These are phyloP conservation scores for Ceratina australensis DNA, from an alignment of 1,140 invertebrate species.

Conservation along the genomic window DNA sequence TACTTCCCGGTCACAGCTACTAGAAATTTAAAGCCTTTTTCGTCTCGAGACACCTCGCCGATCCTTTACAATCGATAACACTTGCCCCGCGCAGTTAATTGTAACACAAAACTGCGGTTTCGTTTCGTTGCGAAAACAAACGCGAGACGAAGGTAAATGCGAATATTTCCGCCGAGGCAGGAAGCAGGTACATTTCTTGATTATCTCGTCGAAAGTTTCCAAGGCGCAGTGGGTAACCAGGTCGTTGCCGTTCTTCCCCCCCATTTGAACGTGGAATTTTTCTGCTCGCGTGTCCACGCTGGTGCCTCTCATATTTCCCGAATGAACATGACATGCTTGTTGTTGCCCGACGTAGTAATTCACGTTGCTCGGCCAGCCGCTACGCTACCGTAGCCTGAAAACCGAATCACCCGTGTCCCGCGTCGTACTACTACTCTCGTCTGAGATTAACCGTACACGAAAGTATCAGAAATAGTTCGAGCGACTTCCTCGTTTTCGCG, in stretches of 20 bases:
- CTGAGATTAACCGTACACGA: not conserved
- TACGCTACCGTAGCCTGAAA: not conserved
- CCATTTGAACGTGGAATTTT: slow-evolving; percentile 23
- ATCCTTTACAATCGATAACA: slow-evolving; percentile 7
- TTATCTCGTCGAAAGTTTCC: slow-evolving; percentile 11
- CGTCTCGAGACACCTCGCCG: not conserved
- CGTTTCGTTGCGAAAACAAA: too few relatives aligned
- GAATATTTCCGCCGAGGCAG: not conserved
- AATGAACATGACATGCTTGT: slow-evolving; percentile 42
- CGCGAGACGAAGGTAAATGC: not conserved
- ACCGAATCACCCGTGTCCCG: slow-evolving; percentile 12
- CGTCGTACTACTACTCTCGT: not conserved
- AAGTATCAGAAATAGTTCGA: not conserved
- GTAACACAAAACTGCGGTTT: not conserved
- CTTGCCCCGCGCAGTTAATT: not conserved
- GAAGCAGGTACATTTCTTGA: not conserved
- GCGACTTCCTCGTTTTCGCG: too few relatives aligned
- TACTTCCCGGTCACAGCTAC: not conserved
- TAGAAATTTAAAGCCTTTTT: slow-evolving; percentile 17
- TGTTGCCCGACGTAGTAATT: slow-evolving; percentile 29
- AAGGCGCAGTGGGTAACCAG: not conserved
- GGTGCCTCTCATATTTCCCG: slow-evolving; percentile 40
- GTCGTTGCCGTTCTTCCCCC: slow-evolving; percentile 20
- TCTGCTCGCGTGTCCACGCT: slow-evolving; percentile 27
- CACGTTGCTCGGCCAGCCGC: slow-evolving; percentile 5